phyloP scores from a whole-genome alignment of 1,140 invertebrate species.

The Megathymus violae region DNA sequence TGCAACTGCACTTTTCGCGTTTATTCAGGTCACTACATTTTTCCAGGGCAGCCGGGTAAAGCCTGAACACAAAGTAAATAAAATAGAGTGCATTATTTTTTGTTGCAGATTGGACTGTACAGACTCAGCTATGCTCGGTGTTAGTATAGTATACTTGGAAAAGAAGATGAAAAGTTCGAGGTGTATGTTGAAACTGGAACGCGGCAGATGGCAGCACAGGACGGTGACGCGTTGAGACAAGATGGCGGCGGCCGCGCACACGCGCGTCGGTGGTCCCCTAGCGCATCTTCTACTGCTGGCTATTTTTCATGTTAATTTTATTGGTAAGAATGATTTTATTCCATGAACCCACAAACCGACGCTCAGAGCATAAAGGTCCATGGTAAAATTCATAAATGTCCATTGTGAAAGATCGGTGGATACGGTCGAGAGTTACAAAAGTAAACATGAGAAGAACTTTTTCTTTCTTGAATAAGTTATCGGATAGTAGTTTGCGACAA shows the following conservation, averaged over 20 bases:
- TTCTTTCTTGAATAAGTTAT: too few species aligned
- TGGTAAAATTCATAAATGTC: too few species aligned
- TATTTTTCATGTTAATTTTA: slow-evolving; percentile 76
- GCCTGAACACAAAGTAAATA: slow-evolving; percentile 13
- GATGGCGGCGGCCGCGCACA: slow-evolving; percentile 62
- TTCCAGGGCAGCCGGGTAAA: slow-evolving; percentile 25
- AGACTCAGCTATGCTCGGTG: slow-evolving; percentile 13
- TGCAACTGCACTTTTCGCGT: slow-evolving; percentile 29
- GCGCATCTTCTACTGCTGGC: slow-evolving; percentile 69
- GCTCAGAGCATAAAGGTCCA: too few species aligned
- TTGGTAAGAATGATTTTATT: slow-evolving; percentile 55
- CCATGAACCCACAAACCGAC: neutral
- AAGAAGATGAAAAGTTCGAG: slow-evolving; percentile 42
- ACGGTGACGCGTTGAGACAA: slow-evolving; percentile 61
- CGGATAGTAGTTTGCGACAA: too few species aligned
- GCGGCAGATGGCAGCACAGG: slow-evolving; percentile 63
- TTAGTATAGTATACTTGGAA: slow-evolving; percentile 19
- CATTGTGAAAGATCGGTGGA: too few species aligned
- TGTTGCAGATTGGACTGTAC: slow-evolving; percentile 29
- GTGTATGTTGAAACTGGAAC: slow-evolving; percentile 34
- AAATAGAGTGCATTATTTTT: slow-evolving; percentile 29
- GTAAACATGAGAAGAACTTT: too few species aligned
- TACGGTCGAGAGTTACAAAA: too few species aligned
- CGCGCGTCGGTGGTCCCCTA: slow-evolving; percentile 61
- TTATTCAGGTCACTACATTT: slow-evolving; percentile 32